Percentiles rank a stretch among this genome's conserved stretches.
phyloP scores from a whole-genome alignment of 1,140 invertebrate genomes.

The Eubasilissa regina region DNA sequence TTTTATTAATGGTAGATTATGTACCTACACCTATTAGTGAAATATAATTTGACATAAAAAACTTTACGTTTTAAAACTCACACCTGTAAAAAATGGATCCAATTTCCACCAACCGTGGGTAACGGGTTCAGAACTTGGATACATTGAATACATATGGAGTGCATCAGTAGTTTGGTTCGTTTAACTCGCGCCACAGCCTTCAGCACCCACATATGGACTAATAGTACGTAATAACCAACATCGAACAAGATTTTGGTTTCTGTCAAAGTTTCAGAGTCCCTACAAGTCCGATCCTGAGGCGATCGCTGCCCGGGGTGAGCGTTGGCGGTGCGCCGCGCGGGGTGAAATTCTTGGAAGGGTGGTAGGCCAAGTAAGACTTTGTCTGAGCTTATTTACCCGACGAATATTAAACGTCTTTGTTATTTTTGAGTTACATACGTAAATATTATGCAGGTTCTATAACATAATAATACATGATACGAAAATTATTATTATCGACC shows the following conservation, averaged over 20 bases:
- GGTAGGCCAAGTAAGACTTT: neutral
- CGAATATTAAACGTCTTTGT: constrained; percentile 5
- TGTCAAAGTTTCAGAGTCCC: constrained; percentile 58
- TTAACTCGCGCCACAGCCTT: neutral
- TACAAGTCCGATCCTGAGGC: constrained; percentile 49
- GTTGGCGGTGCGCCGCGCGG: neutral
- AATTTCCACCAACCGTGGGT: no score
- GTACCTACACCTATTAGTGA: no score
- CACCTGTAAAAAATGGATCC: no score
- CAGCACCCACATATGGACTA: constrained; percentile 53
- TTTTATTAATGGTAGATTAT: no score
- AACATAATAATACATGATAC: no score
- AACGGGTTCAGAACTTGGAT: no score
- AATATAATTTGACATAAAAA: no score
- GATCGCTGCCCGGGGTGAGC: neutral
- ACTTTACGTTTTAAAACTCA: no score
- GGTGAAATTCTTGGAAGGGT: constrained; percentile 14
- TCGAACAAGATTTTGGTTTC: constrained; percentile 59
- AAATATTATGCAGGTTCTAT: no score
- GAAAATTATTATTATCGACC: neutral
- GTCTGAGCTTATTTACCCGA: neutral
- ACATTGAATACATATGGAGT: no score
- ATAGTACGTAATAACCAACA: constrained; percentile 59
- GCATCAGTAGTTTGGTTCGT: no score
- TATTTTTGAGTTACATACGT: no score